Evolutionary conservation across 2,113 vertebrate genomes (phyloP), one percentile per base, ranked within the genome.

Genomic region (Apistogramma diplotaenia): DNA sequence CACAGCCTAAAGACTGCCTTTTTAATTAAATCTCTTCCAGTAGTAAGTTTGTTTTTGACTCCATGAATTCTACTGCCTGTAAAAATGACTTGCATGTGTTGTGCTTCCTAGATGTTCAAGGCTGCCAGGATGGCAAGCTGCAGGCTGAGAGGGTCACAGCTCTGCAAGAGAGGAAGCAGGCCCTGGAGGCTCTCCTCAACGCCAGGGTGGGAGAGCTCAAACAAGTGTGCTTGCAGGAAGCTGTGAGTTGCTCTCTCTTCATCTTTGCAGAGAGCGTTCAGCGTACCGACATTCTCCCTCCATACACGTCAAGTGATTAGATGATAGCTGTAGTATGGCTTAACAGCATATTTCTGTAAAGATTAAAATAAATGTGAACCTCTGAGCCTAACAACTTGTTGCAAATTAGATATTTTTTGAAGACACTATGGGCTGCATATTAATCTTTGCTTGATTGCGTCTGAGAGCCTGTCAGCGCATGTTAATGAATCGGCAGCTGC

Each of bases 221-320:
- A 59, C 93, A 95, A 82, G 92, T 98, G 73, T 98, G 97, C 85
- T 88, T 97, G 72, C 96, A 95, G 89, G 97, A 98, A 89, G 97
- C 97, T 40, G 97, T 98, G 87, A 95, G 94, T 94, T 58, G 19
- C 54, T 73, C 62, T 37, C 21, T 3, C 56, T 19, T 57, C 53
- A 46, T 29, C 8, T 59, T 8, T 9, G 2, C 16, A 11, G 1
- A 60, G 5, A 2, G 4, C 23, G 27, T 21, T 55, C 29, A 12
- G 40, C 0, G 2, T 40, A 12, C 33, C 11, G 27, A 6, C 13
- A 35, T 72, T 21, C n/a, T 71, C 18, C 9, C 19, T 10, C 37
- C 2, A 2, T 35, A 23, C 37, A 74, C 21, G 74, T 23, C 74
- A 3, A 31, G 59, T 19, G 13, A 71, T 43, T 3, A 51, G 6